Percentiles rank a stretch among this genome's conserved stretches.
These are phyloP conservation scores for Heterochromis multidens DNA, from an alignment of 2,113 vertebrate species.

Conservation along the genomic window DNA sequence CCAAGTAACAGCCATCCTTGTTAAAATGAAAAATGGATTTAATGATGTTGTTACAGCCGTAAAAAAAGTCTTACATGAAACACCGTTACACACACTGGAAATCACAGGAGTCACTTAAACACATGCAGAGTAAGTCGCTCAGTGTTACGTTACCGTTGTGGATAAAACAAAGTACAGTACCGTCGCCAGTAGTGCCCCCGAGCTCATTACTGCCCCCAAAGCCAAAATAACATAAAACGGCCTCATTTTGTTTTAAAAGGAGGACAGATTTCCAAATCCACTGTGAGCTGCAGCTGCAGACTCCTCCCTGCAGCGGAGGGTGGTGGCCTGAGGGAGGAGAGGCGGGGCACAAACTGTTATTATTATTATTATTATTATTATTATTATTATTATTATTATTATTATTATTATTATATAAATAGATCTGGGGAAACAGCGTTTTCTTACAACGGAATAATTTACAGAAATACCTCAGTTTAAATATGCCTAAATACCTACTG, in stretches of 20 bases:
- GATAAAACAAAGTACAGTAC: slow-evolving; percentile 49
- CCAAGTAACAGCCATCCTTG: background rate
- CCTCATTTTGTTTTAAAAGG: slow-evolving; percentile 36
- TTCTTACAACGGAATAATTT: no score
- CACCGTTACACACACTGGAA: background rate
- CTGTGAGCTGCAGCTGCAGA: background rate
- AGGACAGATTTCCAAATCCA: background rate
- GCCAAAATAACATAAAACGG: slow-evolving; percentile 22
- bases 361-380: background rate
- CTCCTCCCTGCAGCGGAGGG: background rate
- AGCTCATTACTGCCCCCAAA: slow-evolving; percentile 27
- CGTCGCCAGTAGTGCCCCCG: slow-evolving; percentile 41
- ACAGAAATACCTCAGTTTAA: no score
- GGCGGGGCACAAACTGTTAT: background rate
- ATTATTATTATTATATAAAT: background rate
- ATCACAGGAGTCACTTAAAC: background rate
- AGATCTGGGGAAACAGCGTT: no score
- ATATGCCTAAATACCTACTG: no score
- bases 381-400: no score
- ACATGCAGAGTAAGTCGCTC: background rate
- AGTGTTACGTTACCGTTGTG: slow-evolving; percentile 54
- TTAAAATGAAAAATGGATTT: background rate
- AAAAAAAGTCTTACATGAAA: background rate
- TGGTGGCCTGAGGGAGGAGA: no score
- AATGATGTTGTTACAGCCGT: background rate